Conservation (phyloP, 2,797 vertebrate species). For the Rhodeus uyekii region DNA sequence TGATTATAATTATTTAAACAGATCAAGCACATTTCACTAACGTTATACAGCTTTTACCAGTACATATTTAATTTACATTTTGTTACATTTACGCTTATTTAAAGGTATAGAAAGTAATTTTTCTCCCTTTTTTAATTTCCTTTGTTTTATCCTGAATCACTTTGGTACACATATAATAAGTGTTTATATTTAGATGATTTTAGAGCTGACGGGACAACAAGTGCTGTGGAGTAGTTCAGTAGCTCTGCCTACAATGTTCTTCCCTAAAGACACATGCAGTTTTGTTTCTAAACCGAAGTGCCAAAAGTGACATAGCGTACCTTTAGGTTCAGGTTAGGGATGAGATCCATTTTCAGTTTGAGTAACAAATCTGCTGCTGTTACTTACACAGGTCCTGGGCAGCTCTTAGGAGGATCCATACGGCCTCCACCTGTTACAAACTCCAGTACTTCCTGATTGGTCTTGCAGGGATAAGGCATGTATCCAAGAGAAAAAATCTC, state of each 20-base stretch:
- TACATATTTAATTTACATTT: background rate
- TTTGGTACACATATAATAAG: too few relatives aligned
- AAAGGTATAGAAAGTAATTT: background rate
- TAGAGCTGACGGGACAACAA: too few relatives aligned
- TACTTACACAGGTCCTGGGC: conserved; percentile 92
- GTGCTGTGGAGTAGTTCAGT: too few relatives aligned
- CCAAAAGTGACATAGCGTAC: background rate
- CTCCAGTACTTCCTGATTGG: conserved; percentile 92
- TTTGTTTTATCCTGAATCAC: too few relatives aligned
- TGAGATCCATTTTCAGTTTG: background rate
- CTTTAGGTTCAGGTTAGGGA: background rate
- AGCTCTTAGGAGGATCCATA: conserved; percentile 91
- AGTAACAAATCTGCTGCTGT: background rate
- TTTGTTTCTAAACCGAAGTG: background rate
- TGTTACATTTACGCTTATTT: background rate
- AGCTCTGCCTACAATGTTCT: too few relatives aligned
- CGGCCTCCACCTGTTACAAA: conserved; percentile 88
- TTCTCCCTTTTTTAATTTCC: too few relatives aligned
- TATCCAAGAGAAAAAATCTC: conserved; percentile 94
- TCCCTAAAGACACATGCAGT: too few relatives aligned
- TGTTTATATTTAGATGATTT: too few relatives aligned
- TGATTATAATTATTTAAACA: background rate
- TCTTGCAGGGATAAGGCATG: conserved; percentile 92
- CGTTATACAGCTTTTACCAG: background rate
- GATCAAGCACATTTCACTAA: background rate